These are phyloP conservation scores for Sebastiscus albofasciatus DNA, from an alignment of 2,797 vertebrate genomes.

Conservation along the genomic window DNA sequence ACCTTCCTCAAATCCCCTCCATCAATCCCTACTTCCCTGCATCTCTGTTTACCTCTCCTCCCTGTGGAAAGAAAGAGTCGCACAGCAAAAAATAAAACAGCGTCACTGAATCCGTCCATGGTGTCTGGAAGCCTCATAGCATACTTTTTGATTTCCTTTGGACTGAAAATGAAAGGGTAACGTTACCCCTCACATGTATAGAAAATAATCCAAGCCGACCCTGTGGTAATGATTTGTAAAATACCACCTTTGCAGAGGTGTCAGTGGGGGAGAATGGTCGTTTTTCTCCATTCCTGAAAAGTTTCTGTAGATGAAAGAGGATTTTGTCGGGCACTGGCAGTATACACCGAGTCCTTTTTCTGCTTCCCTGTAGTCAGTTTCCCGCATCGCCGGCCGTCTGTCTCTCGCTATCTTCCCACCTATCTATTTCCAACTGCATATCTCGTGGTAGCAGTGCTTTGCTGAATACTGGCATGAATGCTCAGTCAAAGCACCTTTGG, in stretches of 20 bases:
- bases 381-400: conserved; percentile 3
- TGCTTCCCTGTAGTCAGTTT: conserved; percentile 15
- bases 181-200: background rate
- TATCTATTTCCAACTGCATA: conserved; percentile 43
- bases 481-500: conserved; percentile 30
- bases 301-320: conserved; percentile 36
- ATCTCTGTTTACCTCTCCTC: conserved; percentile 35
- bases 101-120: conserved; percentile 6
- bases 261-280: conserved; percentile 10
- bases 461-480: conserved; percentile 12
- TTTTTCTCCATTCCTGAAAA: conserved; percentile 48
- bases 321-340: conserved; percentile 4
- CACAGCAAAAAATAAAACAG: conserved; percentile 31
- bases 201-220: conserved; percentile 23
- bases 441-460: conserved; percentile 19
- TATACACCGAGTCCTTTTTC: background rate
- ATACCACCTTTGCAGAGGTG: conserved; percentile 24
- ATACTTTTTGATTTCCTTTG: conserved; percentile 24
- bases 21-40: conserved; percentile 16
- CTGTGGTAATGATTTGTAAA: conserved; percentile 51
- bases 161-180: conserved; percentile 34
- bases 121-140: conserved; percentile 9
- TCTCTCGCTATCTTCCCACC: conserved; percentile 31
- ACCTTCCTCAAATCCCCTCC: conserved; percentile 16
- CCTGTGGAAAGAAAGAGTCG: conserved; percentile 12